Base-by-base conservation (phyloP, 2,888 invertebrate genomes). In the Stenodera caucasica region DNA sequence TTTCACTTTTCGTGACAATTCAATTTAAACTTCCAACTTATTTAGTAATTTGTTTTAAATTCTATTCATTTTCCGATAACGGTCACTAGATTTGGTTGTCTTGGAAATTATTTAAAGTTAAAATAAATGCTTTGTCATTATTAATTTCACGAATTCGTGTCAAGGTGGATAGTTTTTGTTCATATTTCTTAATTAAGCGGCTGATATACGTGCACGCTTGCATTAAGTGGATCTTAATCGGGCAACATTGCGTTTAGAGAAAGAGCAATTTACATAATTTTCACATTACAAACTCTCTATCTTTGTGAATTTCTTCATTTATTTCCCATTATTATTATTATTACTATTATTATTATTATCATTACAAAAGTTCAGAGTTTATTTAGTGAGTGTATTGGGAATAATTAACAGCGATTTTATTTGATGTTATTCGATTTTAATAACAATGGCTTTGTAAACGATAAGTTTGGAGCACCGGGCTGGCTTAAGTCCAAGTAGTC, bases 401-500 rank as follows among this genome's bases (percentile, higher is more conserved):
- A 21, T 12, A 45, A 21, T 45, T 21, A 45, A 45, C 45, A 12
- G 4, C 3, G 11, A 21, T 1, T 12, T 12, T 12, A 45, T 45
- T 45, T 21, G 21, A 45, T 45, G 45, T 8, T 21, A 45, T 45
- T 45, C 21, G 21, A 11, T 21, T 45, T 45, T 45, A 45, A 45
- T 45, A 45, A 45, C 21, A 45, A 45, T 21, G 9, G 40, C 8
- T 18, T 18, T 45, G 21, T 45, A 18, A 18, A 18, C 7, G 45
- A 21, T 45, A 21, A 45, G 12, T 52, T 30, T 21, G 52, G 12
- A 15, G 30, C 52, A 30, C 52, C 52, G 52, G 52, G 29, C 29
- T 52, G 52, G 52, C 52, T 15, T 14, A 12, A 5, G 8, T 52
- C 52, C 52, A 52, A 52, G 18, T 30, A 26, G 51, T 52, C 21